Evolutionary conservation across 2,888 invertebrate species (phyloP).

Genomic region (Temnothorax ravouxi): DNA sequence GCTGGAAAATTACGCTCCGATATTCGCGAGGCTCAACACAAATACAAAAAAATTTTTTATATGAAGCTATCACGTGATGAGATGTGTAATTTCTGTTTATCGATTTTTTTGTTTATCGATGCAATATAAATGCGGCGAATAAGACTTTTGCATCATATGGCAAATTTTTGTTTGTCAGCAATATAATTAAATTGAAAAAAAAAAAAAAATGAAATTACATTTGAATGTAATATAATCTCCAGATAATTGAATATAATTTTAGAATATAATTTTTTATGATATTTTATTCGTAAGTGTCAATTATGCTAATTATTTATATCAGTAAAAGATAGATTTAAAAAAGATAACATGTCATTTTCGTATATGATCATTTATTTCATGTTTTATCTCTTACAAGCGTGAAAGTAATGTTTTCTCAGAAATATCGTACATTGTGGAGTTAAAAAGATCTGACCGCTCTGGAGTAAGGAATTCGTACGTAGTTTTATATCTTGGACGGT

Average conservation of each 20-base stretch:
- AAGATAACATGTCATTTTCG: background rate
- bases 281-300: slow-evolving; percentile 9
- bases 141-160: background rate
- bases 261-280: background rate
- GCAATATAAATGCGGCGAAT: background rate
- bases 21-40: background rate
- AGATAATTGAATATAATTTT: no score
- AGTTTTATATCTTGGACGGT: background rate
- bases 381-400: background rate
- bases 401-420: background rate
- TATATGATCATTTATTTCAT: background rate
- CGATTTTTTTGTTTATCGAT: background rate
- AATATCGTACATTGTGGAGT: background rate
- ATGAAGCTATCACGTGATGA: background rate
- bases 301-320: background rate
- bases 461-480: slow-evolving; percentile 7
- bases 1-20: background rate
- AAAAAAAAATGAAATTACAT: background rate
- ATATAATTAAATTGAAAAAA: background rate
- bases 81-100: background rate
- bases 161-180: no score
- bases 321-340: background rate
- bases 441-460: background rate
- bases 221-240: background rate
- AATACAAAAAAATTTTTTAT: background rate